Conservation (phyloP, 2,113 vertebrate species). For the Oryzias melastigma region DNA sequence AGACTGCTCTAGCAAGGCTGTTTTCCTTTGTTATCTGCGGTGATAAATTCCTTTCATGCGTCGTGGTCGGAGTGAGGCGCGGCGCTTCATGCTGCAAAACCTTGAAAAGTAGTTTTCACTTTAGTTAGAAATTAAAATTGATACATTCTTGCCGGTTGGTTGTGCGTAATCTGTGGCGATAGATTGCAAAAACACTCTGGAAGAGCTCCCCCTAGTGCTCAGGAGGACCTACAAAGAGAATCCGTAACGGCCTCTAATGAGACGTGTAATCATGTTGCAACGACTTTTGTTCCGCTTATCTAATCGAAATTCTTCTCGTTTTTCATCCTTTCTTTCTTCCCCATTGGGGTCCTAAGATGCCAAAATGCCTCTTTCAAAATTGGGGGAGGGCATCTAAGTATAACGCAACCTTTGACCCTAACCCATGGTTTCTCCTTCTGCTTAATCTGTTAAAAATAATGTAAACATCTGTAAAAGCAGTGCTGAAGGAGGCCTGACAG, state of each 20-base stretch:
- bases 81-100: slow-evolving; percentile 45
- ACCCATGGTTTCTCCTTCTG: slow-evolving; percentile 1
- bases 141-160: slow-evolving; percentile 21
- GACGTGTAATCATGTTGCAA: slow-evolving; percentile 69
- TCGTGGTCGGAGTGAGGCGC: slow-evolving; percentile 44
- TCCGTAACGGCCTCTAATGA: slow-evolving; percentile 70
- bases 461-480: not conserved
- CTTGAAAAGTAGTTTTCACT: slow-evolving; percentile 63
- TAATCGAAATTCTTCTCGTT: slow-evolving; percentile 76
- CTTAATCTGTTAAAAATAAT: too few species aligned
- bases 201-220: slow-evolving; percentile 69
- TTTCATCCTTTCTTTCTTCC: slow-evolving; percentile 62
- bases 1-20: slow-evolving; percentile 67
- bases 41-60: slow-evolving; percentile 65
- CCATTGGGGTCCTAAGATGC: slow-evolving; percentile 44
- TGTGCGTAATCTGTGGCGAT: slow-evolving; percentile 1
- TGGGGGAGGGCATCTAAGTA: slow-evolving; percentile 44
- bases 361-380: slow-evolving; percentile 54
- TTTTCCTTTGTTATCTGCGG: slow-evolving; percentile 78
- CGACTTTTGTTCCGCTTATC: slow-evolving; percentile 72
- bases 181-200: slow-evolving; percentile 15
- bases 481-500: slow-evolving; percentile 30
- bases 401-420: slow-evolving; percentile 57
- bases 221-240: slow-evolving; percentile 61
- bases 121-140: slow-evolving; percentile 27